Evolutionary conservation across 2,113 vertebrate species (phyloP).

Genomic region (Sorex fumeus): DNA sequence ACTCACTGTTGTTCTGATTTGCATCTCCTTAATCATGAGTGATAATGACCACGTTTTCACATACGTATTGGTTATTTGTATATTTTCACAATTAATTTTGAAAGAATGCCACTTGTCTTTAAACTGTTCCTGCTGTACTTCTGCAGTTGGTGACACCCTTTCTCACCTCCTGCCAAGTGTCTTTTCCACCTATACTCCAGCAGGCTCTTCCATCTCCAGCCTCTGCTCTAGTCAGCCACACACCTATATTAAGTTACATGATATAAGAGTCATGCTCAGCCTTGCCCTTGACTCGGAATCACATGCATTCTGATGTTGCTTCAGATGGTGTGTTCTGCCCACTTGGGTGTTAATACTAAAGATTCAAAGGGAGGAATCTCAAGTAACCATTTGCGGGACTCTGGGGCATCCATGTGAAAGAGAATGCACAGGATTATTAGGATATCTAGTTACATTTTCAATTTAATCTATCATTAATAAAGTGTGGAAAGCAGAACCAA

Average conservation of each 20-base stretch:
- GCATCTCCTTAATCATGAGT: too few species aligned
- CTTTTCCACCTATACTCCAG: background rate
- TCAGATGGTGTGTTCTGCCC: background rate
- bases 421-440: background rate
- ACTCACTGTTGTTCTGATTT: too few species aligned
- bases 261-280: background rate
- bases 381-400: background rate
- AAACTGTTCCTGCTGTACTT: too few species aligned
- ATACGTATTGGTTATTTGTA: too few species aligned
- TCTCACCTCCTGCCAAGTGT: background rate
- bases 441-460: background rate
- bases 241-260: background rate
- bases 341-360: background rate
- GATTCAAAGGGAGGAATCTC: background rate
- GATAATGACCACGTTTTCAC: too few species aligned
- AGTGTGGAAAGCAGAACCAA: background rate
- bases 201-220: background rate
- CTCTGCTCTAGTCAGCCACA: background rate
- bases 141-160: background rate
- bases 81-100: too few species aligned
- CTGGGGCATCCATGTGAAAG: too few species aligned
- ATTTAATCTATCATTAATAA: background rate
- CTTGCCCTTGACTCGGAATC: background rate
- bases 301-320: background rate
- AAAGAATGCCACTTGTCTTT: too few species aligned